Evolutionary conservation across 2,797 vertebrate species (phyloP), one percentile per base, ranked within the genome.

Genomic region (Borostomias antarcticus): DNA sequence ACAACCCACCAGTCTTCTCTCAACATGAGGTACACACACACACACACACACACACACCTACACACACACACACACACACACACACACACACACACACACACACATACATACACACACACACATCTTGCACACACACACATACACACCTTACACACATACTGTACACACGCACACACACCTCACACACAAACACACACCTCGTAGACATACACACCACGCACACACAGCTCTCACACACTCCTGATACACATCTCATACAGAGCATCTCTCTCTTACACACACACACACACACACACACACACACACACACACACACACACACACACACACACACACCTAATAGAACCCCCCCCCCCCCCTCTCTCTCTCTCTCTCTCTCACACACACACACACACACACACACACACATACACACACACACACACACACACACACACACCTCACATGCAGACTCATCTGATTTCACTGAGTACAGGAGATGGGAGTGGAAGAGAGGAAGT

Each of bases 1-100:
- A 96, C 85, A 93, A 86, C 21, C 88, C 92, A 35, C 92, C 93
- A 0, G 81, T 91, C 37, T 93, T 94, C 78, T 89, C 92, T 65
- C 79, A 85, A 72, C 92, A 93, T 54, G 92, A 94, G 91, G 93
- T 92, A 89, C 21, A 58, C 35, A 37, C 35, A 40, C 8, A 37
- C 35, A 58, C 35, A 58, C 56, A 58, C 57, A 40, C 54, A 33
- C 17, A 3, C 2, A 56, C 6, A 37, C 56, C 33, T 30, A 35
- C 26, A 29, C 5, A 51, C 48, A 51, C n/a, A 23, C 21, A 51
- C 21, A 51, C 5, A 51, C 48, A 51, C 21, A 10, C 51, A 15
- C 51, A 1, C 17, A 13, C 6, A 28, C 51, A n/a, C 23, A 13
- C 5, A 48, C 19, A 4, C 19, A 21, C 8, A 48, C 6, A 48